A percentile compares a stretch with the other conserved stretches of the same genome.
Conservation (phyloP, 2,797 vertebrate species). For the Psittacula derbiana region DNA sequence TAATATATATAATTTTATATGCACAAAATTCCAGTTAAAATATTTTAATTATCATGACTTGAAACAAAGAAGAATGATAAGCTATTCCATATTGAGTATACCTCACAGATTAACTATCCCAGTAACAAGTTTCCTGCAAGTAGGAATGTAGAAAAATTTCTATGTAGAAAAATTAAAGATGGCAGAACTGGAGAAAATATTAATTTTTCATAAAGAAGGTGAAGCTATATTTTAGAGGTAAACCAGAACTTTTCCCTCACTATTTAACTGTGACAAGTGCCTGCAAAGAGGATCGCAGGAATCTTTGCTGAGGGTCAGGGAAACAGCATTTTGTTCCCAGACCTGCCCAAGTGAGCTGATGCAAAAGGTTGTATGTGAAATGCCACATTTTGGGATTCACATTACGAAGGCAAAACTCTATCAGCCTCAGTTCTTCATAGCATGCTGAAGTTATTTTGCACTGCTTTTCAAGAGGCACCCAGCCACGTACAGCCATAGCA, state of each 20-base stretch:
- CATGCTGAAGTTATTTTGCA: accelerated
- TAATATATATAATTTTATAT: too few relatives aligned
- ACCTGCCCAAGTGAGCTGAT: not conserved
- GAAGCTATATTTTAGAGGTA: not conserved
- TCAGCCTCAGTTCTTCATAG: not conserved
- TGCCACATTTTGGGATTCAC: not conserved
- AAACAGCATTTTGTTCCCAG: not conserved
- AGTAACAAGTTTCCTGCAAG: not conserved
- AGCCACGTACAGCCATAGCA: not conserved
- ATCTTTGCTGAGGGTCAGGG: not conserved
- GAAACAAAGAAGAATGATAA: not conserved
- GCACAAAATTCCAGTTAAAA: not conserved
- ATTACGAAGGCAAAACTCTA: not conserved
- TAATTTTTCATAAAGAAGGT: not conserved
- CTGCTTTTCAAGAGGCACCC: not conserved
- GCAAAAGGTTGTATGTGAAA: not conserved
- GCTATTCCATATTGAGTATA: not conserved
- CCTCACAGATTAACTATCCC: not conserved
- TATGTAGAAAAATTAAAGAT: not conserved
- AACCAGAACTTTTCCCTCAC: not conserved
- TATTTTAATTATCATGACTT: not conserved
- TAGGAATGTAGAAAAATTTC: not conserved
- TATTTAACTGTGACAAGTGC: not conserved
- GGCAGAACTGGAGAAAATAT: not conserved
- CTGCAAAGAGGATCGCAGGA: not conserved